Conservation (phyloP, 2,113 vertebrate species). For the Aspidoscelis tigris region DNA sequence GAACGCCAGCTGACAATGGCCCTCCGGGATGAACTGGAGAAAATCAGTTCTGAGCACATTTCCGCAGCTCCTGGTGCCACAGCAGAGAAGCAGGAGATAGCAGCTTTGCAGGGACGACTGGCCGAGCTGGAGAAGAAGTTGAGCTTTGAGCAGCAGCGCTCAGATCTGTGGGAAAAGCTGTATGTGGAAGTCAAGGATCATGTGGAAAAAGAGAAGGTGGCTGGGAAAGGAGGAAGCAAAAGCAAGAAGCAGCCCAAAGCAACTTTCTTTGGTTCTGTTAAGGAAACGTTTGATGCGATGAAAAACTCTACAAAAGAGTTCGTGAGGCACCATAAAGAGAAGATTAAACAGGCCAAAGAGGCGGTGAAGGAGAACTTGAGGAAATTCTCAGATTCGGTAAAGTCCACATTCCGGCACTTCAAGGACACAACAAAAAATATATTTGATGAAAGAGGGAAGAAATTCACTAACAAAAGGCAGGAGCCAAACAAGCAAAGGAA, state of each 20-base stretch:
- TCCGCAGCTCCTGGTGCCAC: slow-evolving; percentile 6
- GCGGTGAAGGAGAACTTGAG: slow-evolving; percentile 95
- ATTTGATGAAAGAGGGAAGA: slow-evolving; percentile 83
- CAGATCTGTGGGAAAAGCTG: slow-evolving; percentile 94
- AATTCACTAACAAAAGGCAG: slow-evolving; percentile 60
- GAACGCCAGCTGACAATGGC: slow-evolving; percentile 79
- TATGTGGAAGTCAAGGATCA: slow-evolving; percentile 91
- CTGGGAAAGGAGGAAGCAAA: slow-evolving; percentile 77
- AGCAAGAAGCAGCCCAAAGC: slow-evolving; percentile 81
- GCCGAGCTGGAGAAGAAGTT: slow-evolving; percentile 88
- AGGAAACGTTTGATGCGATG: slow-evolving; percentile 94
- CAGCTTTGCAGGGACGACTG: slow-evolving; percentile 79
- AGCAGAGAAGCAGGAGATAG: slow-evolving; percentile 69
- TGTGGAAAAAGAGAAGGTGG: slow-evolving; percentile 70
- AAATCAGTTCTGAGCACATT: slow-evolving; percentile 67
- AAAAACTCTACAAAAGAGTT: slow-evolving; percentile 98
- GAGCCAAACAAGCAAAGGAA: slow-evolving; percentile 74
- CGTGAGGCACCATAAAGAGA: slow-evolving; percentile 96
- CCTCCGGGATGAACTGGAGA: slow-evolving; percentile 81
- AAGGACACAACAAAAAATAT: slow-evolving; percentile 89
- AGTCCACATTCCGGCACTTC: slow-evolving; percentile 92
- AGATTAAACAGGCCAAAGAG: slow-evolving; percentile 97
- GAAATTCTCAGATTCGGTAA: slow-evolving; percentile 96
- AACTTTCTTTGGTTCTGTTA: slow-evolving; percentile 87
- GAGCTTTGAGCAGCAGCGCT: slow-evolving; percentile 93